Base-by-base conservation (phyloP, 1,140 invertebrate genomes). In the Drosophila santomea region DNA sequence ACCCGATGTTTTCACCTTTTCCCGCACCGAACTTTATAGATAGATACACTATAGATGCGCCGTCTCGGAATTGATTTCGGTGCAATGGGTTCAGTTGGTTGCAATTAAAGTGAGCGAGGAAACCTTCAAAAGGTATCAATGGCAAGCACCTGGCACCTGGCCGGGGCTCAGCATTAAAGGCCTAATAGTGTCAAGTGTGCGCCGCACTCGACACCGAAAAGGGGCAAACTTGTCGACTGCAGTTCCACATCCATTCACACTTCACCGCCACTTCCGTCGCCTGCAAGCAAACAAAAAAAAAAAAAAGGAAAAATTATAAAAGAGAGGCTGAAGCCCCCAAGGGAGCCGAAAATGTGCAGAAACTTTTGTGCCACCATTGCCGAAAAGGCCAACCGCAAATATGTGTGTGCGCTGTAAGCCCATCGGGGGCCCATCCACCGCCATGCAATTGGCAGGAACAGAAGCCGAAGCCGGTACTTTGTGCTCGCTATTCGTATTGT, bases 91-190 rank as follows among this genome's bases (percentile, higher is more conserved):
- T 20, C 17, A 1, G 15, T 17, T 6, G 52, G 10, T n/a, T 50
- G 58, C 63, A 43, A 67, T 67, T 66, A 66, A 68, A 52, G 60
- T 66, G 60, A 66, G 47, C 60, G 38, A 38, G 64, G 64, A 61
- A 68, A 67, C 64, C 64, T 68, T 67, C 64, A 66, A 44, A 38
- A 7, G 45, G 61, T 66, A 68, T 68, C 64, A 67, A 68, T 66
- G 63, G 35, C 57, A 66, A 12, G 57, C 59, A 62, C 60, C 25
- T 62, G 20, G 60, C 48, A 7, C 2, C 3, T 8, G 52, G 10
- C n/a, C n/a, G 52, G 25, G 36, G 35, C 5, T 43, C 39, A 32
- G 47, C 61, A 66, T 68, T 66, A 68, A 68, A 68, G 52, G 38
- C 32, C 61, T 35, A 68, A 68, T 68, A 52, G 64, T 68, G 64